Evolutionary conservation across 2,113 vertebrate species (phyloP), one percentile per base, ranked within the genome.

Genomic region (Talpa occidentalis): DNA sequence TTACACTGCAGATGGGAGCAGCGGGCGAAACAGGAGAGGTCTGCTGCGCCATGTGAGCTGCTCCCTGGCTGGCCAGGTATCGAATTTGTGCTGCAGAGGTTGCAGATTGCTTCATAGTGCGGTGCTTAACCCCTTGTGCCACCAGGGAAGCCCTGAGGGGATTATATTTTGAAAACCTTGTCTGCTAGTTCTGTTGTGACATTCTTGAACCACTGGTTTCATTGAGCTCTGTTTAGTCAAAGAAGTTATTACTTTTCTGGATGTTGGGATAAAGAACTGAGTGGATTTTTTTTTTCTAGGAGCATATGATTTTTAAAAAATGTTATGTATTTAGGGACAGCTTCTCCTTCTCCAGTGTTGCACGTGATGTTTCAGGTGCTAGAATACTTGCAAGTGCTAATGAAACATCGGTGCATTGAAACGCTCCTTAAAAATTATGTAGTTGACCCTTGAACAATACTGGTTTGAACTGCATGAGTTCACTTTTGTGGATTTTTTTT

Each of bases 261-360:
- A 72, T 92, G 74, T 70, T 85, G 26, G 21, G 17, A 90, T 76
- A 84, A 67, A 84, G 37, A 96, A 69, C 35, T 86, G 59, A 85
- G 1, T 74, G 35, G 40, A 19, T 10, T 35, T 86, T 35, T 67
- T 26, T 85, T 74, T 92, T 28, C 42, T 77, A 56, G 49, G 26
- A 28, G 47, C 78, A 16, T 35, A 9, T 42, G 85, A n/a, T 81
- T 93, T 95, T 37, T 88, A 1, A 84, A 91, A 94, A 79, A 22
- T 24, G 16, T 54, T 64, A 52, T 17, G 19, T 76, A 81, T 93
- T 87, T 76, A 86, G 56, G 52, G 24, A 64, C 32, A 59, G 9
- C 32, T 14, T 79, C 9, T 66, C 82, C 30, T 85, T 85, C 85
- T 80, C 26, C 32, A 76, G 0, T 42, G 37, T 83, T 85, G 26